These are phyloP conservation scores for Petrophora chlorosata DNA, from an alignment of 2,888 invertebrate genomes.

Conservation along the genomic window DNA sequence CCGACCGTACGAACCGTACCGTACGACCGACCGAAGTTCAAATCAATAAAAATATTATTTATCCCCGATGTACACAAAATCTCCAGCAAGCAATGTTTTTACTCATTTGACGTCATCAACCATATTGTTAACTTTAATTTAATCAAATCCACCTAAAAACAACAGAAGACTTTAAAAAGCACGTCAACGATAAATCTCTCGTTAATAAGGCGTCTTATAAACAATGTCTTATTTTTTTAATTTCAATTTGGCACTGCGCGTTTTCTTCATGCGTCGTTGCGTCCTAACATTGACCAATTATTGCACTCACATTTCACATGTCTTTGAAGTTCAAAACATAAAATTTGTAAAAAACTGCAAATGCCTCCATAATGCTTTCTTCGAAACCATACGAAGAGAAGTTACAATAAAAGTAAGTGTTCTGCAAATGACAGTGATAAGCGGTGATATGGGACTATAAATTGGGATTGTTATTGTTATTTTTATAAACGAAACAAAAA, in stretches of 20 bases:
- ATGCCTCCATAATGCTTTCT: constrained; percentile 45
- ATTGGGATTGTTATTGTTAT: constrained; percentile 10
- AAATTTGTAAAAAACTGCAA: constrained; percentile 51
- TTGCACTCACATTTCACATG: constrained; percentile 53
- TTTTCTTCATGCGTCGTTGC: constrained; percentile 50
- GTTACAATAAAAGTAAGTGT: constrained; percentile 15
- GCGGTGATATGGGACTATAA: constrained; percentile 3
- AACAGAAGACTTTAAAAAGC: constrained; percentile 49
- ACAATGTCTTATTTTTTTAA: constrained; percentile 61
- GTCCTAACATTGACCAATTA: constrained; percentile 59
- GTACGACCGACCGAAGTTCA: too few relatives aligned
- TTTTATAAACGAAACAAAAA: neutral
- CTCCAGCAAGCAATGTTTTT: neutral
- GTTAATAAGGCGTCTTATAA: constrained; percentile 71
- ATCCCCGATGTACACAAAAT: too few relatives aligned
- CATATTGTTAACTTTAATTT: constrained; percentile 25
- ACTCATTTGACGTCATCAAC: neutral
- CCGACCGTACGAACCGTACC: too few relatives aligned
- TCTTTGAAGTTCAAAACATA: constrained; percentile 61
- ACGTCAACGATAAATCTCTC: constrained; percentile 66
- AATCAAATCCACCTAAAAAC: constrained; percentile 38
- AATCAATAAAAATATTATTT: too few relatives aligned
- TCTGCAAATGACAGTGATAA: constrained; percentile 5
- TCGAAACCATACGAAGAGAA: constrained; percentile 38
- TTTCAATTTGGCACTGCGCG: constrained; percentile 67